Percentiles rank a stretch among this genome's conserved stretches.
Evolutionary conservation across 2,888 invertebrate genomes (phyloP).

Genomic region (Diachrysia chrysitis): DNA sequence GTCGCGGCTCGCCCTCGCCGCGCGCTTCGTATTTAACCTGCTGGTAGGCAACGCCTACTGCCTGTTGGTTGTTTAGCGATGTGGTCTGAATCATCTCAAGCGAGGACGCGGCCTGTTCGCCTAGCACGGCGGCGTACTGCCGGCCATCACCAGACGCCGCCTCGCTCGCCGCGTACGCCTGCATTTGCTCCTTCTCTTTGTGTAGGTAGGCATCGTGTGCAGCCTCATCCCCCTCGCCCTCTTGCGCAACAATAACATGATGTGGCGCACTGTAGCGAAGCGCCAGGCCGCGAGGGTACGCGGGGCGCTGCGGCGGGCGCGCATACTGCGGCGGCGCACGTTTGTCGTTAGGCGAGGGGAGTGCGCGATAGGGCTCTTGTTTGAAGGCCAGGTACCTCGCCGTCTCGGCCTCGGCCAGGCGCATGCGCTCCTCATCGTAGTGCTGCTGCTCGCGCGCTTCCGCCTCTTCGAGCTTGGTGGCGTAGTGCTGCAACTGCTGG

Average conservation of each 20-base stretch:
- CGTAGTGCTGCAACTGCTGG: constrained; percentile 68
- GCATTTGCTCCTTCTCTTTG: constrained; percentile 74
- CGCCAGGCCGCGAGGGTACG: constrained; percentile 72
- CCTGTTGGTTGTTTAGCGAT: constrained; percentile 79
- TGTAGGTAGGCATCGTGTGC: constrained; percentile 76
- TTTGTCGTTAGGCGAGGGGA: constrained; percentile 67
- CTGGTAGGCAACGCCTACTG: constrained; percentile 81
- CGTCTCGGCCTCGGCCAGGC: constrained; percentile 77
- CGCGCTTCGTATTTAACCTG: constrained; percentile 86
- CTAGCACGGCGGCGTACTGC: constrained; percentile 73
- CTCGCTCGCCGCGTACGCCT: constrained; percentile 67
- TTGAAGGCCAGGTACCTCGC: constrained; percentile 82
- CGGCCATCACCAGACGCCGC: constrained; percentile 64
- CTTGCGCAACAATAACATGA: constrained; percentile 78
- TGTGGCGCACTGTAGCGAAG: constrained; percentile 80
- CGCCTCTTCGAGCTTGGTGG: constrained; percentile 69
- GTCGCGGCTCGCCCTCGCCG: constrained; percentile 75
- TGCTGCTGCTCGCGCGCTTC: constrained; percentile 67
- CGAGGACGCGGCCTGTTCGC: constrained; percentile 71
- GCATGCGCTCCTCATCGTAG: constrained; percentile 80
- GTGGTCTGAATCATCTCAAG: constrained; percentile 83
- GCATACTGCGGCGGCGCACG: constrained; percentile 67
- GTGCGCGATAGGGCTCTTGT: constrained; percentile 78
- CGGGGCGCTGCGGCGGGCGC: constrained; percentile 59
- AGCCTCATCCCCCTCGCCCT: constrained; percentile 72